Evolutionary conservation across 2,113 vertebrate species (phyloP).

Genomic region (Sisor rabdophorus): DNA sequence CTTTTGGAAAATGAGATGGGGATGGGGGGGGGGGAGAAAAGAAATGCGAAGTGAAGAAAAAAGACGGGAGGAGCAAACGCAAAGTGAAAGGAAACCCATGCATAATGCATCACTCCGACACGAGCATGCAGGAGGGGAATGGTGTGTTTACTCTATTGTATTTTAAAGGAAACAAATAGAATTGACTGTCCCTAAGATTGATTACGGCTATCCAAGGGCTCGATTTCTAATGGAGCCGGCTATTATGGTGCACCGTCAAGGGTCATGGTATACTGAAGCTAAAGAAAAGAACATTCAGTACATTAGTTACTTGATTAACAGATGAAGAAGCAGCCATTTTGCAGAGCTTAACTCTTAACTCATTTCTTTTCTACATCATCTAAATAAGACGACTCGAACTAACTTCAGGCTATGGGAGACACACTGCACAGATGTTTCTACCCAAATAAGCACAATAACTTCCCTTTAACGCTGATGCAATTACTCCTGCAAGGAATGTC

Average conservation of each 20-base stretch:
- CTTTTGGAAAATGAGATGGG: constrained; percentile 41
- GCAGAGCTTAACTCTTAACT: neutral
- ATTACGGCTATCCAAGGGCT: constrained; percentile 30
- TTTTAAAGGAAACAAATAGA: constrained; percentile 42
- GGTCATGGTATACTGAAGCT: constrained; percentile 13
- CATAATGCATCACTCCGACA: constrained; percentile 43
- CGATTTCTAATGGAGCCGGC: constrained; percentile 34
- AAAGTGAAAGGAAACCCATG: constrained; percentile 34
- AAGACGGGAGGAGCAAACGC: constrained; percentile 16
- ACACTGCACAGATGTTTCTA: neutral
- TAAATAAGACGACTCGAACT: constrained; percentile 2
- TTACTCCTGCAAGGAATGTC: constrained; percentile 3
- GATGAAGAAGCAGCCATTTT: neutral
- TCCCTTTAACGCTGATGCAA: constrained; percentile 7
- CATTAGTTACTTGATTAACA: constrained; percentile 5
- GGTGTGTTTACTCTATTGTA: constrained; percentile 47
- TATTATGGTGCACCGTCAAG: constrained; percentile 35
- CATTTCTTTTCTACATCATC: neutral
- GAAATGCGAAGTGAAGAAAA: constrained; percentile 1
- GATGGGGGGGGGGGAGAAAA: neutral
- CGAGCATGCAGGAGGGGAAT: neutral
- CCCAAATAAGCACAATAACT: constrained; percentile 6
- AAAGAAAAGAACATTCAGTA: neutral
- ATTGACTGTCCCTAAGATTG: constrained; percentile 36
- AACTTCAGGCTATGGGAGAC: neutral